These are phyloP conservation scores for Ceratotherium simum DNA, from an alignment of 2,113 vertebrate species.

Conservation along the genomic window DNA sequence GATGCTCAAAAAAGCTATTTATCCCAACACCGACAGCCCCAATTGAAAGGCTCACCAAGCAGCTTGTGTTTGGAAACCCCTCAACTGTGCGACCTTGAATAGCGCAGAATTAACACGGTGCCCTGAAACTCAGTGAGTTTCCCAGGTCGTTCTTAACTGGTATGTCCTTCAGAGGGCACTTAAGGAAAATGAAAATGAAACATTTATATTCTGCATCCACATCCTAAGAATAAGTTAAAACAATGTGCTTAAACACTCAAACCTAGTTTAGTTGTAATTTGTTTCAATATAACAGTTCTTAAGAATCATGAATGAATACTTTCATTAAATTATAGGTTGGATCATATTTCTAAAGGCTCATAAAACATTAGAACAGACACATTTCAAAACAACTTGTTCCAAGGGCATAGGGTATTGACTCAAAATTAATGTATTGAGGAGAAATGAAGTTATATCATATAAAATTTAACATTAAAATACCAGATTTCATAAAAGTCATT, in stretches of 20 bases:
- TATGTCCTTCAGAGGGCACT: not conserved
- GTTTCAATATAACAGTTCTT: not conserved
- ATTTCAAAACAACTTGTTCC: not conserved
- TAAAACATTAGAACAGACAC: constrained; percentile 22
- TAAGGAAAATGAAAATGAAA: not conserved
- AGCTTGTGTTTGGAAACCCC: not conserved
- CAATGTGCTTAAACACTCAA: not conserved
- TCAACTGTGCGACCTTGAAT: not conserved
- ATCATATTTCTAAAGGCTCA: not conserved
- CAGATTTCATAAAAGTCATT: not conserved
- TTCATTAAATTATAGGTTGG: constrained; percentile 9
- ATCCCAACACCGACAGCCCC: not conserved
- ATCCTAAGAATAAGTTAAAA: constrained; percentile 22
- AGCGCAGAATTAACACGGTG: rapidly evolving
- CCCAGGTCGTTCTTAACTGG: not conserved
- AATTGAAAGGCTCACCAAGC: not conserved
- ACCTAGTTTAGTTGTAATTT: not conserved
- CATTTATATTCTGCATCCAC: not conserved
- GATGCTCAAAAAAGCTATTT: rapidly evolving
- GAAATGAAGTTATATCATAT: not conserved
- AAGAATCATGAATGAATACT: constrained; percentile 18
- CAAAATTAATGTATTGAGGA: not conserved
- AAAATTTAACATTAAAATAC: not conserved
- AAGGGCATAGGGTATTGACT: not conserved
- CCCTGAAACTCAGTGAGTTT: not conserved